Conservation (phyloP, 2,797 vertebrate genomes). For the Pangasius macronema region DNA sequence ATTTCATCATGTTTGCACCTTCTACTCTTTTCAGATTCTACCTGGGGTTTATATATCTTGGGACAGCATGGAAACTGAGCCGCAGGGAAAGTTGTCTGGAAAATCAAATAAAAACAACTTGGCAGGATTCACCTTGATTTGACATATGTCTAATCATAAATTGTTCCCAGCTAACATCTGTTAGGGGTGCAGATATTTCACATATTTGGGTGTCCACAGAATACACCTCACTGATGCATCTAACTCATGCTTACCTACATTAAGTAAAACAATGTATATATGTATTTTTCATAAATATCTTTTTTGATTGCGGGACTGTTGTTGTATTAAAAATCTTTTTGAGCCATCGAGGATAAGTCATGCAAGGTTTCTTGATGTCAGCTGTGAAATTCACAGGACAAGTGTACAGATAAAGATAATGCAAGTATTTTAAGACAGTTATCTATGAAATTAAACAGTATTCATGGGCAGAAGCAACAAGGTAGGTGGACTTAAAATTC, state of each 20-base stretch:
- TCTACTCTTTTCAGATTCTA: not conserved
- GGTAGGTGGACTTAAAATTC: not conserved
- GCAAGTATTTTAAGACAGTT: conserved; percentile 63
- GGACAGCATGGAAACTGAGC: conserved; percentile 45
- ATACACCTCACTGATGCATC: not conserved
- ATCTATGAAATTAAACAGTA: conserved; percentile 53
- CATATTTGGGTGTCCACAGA: conserved; percentile 14
- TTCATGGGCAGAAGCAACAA: conserved; percentile 33
- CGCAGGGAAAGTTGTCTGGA: conserved; percentile 26
- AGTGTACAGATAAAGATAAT: conserved; percentile 58
- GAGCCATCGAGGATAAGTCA: not conserved
- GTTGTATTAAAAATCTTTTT: not conserved
- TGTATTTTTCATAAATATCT: not conserved
- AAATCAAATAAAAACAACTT: conserved; percentile 38
- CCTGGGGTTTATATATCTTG: conserved; percentile 53
- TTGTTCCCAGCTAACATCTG: conserved; percentile 42
- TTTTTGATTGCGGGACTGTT: not conserved
- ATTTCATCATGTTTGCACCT: conserved; percentile 70
- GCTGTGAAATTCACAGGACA: conserved; percentile 71
- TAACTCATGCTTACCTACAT: not conserved
- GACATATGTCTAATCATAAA: conserved; percentile 31
- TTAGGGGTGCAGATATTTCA: conserved; percentile 37
- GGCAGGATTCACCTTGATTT: conserved; percentile 25
- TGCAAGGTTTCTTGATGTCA: conserved; percentile 51
- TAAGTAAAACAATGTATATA: not conserved